Base-by-base conservation (phyloP, 2,113 vertebrate genomes). In the Chaetorhynchus papuensis region DNA sequence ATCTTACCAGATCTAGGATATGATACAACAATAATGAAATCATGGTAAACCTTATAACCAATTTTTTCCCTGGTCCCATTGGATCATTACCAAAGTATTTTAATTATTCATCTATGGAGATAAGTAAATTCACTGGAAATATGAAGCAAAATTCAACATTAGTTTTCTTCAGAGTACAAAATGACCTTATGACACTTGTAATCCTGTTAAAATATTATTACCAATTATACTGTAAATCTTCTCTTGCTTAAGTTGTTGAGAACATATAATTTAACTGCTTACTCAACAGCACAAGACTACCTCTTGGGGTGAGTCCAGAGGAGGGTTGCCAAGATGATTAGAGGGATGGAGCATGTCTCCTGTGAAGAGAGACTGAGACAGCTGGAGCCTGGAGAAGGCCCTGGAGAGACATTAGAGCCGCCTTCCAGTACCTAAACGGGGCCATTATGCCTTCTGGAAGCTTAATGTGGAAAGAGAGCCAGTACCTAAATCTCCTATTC, bases 371-470 rank as follows among this genome's bases (percentile, higher is more conserved):
- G 28, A 33, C 19, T 39, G 16, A 41, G 44, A 28, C 6, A 41
- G 10, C 22, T 41, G 20, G 30, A 60, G 7, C 9, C 30, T 39
- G 41, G 13, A 41, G 9, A 54, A 68, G 16, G 20, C 20, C 35
- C 6, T n/a, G 30, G 14, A 23, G 27, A 47, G 33, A 53, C 9
- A 20, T 15, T 35, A 21, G 24, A 68, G 5, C 20, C 60, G 9
- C 21, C 70, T 18, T 76, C 47, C 47, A n/a, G 39, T 35, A 31
- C 11, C 5, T 47, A 35, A 47, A 68, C 0, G 0, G 26, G 11
- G 6, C 10, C 15, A 37, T 52, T 57, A 33, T 3, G 4, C 17
- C 7, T 69, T 82, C 19, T 49, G 16, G 23, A 89, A 71, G 13
- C n/a, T 49, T 42, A 12, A 49, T 28, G 22, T 30, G 14, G 24